Evolutionary conservation across 2,797 vertebrate genomes (phyloP), one percentile per base, ranked within the genome.

Genomic region (Hoplostethus atlanticus): DNA sequence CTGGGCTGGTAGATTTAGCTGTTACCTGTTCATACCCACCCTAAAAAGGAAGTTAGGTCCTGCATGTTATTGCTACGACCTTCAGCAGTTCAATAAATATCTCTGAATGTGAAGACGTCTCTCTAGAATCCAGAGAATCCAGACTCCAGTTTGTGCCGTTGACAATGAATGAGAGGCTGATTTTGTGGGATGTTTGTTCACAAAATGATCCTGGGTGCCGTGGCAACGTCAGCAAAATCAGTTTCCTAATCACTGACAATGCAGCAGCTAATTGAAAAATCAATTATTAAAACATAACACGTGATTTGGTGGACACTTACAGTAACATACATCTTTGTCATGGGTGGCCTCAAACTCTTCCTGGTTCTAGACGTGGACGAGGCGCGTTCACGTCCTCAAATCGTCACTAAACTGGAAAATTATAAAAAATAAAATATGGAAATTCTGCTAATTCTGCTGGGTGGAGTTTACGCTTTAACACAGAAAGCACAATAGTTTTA

Each of bases 401-500:
- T 25, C 17, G 21, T 21, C 16, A 38, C 55, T 38, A 8, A 57
- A 38, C 55, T 57, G 1, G 10, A 57, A 38, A 34, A 38, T n/a
- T 12, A 38, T 38, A 38, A 16, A 57, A n/a, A 38, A 17, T 16
- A n/a, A 56, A 36, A 57, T 17, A 17, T 38, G 55, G 7, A n/a
- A 58, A 17, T 58, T 40, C 16, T 58, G 5, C 21, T 12, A 34
- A 38, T 1, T n/a, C n/a, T n/a, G n/a, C n/a, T 1, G n/a, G 38
- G 11, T 40, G 38, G 16, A 44, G 17, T 10, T 34, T 60, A 25
- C 12, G 6, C 21, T 56, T 54, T 28, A 73, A 57, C 42, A 59
- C 25, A 60, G 17, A 59, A 69, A 69, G 65, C 70, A 73, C 76
- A 73, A 61, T 61, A 60, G 25, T 68, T 73, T 40, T 40, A 40